Conservation (phyloP, 53 echinoderm and acorn worm genomes). For the Hippasteria phrygiana region DNA sequence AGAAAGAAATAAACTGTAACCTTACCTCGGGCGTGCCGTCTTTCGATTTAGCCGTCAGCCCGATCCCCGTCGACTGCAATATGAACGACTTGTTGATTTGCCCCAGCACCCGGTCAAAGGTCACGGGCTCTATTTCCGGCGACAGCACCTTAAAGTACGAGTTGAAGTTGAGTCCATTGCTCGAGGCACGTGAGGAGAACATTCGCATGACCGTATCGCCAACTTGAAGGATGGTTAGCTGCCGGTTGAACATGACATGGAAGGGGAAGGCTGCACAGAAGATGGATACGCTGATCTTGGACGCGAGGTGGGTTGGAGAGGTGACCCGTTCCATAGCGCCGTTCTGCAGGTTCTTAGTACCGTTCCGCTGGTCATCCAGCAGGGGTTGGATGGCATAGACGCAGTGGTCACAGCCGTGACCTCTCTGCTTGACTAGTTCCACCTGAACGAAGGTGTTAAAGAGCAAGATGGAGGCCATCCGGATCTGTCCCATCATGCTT, state of each 20-base stretch:
- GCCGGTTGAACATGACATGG: constrained; percentile 86
- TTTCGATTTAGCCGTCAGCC: constrained; percentile 47
- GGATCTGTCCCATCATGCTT: constrained; percentile 96
- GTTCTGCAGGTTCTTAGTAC: constrained; percentile 39
- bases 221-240: constrained; percentile 81
- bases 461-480: constrained; percentile 91
- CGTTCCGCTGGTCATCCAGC: constrained; percentile 58
- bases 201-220: constrained; percentile 93
- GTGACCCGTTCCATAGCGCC: constrained; percentile 11
- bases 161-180: constrained; percentile 89
- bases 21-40: constrained; percentile 78
- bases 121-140: constrained; percentile 76
- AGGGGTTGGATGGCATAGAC: constrained; percentile 73
- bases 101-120: constrained; percentile 81
- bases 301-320: constrained; percentile 63
- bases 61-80: constrained; percentile 76
- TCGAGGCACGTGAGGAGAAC: constrained; percentile 80
- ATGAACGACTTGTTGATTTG: constrained; percentile 85
- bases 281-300: constrained; percentile 76
- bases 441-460: constrained; percentile 96
- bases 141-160: constrained; percentile 84
- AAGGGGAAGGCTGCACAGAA: constrained; percentile 94
- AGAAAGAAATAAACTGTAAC: not conserved
- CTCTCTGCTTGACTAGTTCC: constrained; percentile 71
- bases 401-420: constrained; percentile 70